A percentile compares a stretch with the other conserved stretches of the same genome.
These are phyloP conservation scores for Toxostoma redivivum DNA, from an alignment of 2,113 vertebrate species.

Conservation along the genomic window DNA sequence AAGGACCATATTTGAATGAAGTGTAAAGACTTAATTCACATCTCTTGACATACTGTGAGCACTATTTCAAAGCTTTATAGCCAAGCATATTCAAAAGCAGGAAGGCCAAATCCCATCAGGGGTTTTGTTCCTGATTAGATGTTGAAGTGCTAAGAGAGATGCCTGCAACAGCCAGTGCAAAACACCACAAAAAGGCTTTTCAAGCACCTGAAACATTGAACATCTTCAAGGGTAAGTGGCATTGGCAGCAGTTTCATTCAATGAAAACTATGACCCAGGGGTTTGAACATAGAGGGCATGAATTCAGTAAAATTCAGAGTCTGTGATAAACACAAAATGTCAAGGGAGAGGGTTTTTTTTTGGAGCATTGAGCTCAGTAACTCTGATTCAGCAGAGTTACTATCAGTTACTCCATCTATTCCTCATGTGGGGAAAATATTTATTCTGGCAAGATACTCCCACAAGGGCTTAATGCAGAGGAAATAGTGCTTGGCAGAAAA, in stretches of 20 bases:
- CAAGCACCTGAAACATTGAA: background rate
- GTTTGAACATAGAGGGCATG: background rate
- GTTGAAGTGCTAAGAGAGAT: background rate
- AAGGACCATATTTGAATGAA: slow-evolving; percentile 30
- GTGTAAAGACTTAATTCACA: background rate
- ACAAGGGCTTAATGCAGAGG: background rate
- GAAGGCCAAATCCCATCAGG: background rate
- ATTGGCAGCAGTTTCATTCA: slow-evolving; percentile 4
- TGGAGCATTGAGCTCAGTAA: background rate
- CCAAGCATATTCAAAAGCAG: background rate
- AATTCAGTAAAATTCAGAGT: background rate
- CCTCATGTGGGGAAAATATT: slow-evolving; percentile 29
- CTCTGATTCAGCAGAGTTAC: slow-evolving; percentile 11
- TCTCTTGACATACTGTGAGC: background rate
- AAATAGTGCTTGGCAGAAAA: slow-evolving; percentile 3
- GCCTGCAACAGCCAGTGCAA: background rate
- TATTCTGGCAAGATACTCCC: background rate
- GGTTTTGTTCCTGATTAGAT: background rate
- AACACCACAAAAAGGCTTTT: background rate
- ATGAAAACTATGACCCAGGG: background rate
- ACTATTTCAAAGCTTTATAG: background rate
- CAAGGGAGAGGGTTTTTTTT: background rate
- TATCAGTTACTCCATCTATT: background rate
- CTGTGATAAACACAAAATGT: background rate
- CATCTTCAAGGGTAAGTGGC: background rate